phyloP scores from a whole-genome alignment of 2,888 invertebrate genomes.

The Bellardia pandia region DNA sequence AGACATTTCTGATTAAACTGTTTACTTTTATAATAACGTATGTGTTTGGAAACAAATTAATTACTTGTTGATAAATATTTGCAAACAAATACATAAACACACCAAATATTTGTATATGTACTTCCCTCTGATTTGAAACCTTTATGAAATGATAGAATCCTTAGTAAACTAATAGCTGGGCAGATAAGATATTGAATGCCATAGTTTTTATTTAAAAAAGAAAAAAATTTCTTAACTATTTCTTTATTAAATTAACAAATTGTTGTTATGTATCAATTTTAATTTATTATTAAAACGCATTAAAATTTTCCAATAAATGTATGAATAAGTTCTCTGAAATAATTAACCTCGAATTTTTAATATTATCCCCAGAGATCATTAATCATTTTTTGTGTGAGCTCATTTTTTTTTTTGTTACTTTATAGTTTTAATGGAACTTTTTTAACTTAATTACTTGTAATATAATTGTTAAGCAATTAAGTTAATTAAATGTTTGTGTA shows the following conservation, averaged over 20 bases:
- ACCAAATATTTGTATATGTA: no score
- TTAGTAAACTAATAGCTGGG: no score
- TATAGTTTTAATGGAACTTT: constrained; percentile 35
- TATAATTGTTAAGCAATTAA: constrained; percentile 59
- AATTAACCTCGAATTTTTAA: constrained; percentile 27
- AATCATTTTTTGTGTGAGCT: constrained; percentile 20
- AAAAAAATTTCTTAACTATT: no score
- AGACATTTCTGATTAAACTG: constrained; percentile 30
- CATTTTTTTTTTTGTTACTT: neutral
- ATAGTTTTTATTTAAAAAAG: no score
- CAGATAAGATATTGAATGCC: no score
- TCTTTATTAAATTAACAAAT: neutral
- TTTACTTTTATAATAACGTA: constrained; percentile 30
- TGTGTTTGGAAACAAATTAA: constrained; percentile 40
- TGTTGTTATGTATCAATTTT: neutral
- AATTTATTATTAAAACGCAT: neutral
- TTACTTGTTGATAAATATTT: constrained; percentile 50
- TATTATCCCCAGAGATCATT: constrained; percentile 24
- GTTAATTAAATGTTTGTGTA: constrained; percentile 45
- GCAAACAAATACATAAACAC: neutral
- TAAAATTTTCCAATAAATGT: neutral
- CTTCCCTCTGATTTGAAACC: no score
- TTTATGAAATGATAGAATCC: no score
- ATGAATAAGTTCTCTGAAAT: neutral
- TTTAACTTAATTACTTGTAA: constrained; percentile 55